phyloP scores from a whole-genome alignment of 2,888 invertebrate genomes.

The Agonopterix heracliana region DNA sequence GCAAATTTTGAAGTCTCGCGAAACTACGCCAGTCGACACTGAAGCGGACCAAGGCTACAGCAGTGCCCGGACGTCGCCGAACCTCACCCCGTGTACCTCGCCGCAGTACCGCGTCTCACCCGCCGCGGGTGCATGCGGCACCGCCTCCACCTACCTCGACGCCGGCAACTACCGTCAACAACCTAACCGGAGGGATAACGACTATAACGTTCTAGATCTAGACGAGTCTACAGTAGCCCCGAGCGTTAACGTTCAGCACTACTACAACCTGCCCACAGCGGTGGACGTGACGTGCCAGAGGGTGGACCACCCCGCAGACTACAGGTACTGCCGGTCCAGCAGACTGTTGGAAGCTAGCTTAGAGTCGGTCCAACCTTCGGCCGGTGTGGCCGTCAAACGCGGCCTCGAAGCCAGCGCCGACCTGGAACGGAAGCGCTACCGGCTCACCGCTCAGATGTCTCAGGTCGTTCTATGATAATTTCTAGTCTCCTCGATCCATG shows the following conservation, averaged over 20 bases:
- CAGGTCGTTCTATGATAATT: constrained; percentile 60
- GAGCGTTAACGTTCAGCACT: constrained; percentile 16
- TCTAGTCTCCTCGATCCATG: constrained; percentile 28
- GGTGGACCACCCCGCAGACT: constrained; percentile 45
- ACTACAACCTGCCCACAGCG: constrained; percentile 37
- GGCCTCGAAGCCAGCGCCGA: constrained; percentile 47
- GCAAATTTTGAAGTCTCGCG: constrained; percentile 57
- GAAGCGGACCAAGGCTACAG: constrained; percentile 55
- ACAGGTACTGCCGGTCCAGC: constrained; percentile 50
- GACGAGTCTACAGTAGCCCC: neutral
- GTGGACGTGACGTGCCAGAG: constrained; percentile 38
- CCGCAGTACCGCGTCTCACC: constrained; percentile 15
- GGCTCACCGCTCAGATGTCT: constrained; percentile 28
- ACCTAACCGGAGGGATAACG: neutral
- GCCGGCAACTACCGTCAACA: constrained; percentile 3
- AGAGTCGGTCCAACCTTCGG: constrained; percentile 36
- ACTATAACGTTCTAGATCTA: neutral
- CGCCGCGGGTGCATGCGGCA: neutral
- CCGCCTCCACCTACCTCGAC: neutral
- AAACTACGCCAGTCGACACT: constrained; percentile 20
- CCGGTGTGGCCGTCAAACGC: constrained; percentile 56
- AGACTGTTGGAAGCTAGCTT: constrained; percentile 54
- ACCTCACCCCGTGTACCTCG: constrained; percentile 49
- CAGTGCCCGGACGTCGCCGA: constrained; percentile 57
- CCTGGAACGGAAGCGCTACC: constrained; percentile 54